These are phyloP conservation scores for Ailuropoda melanoleuca DNA, from an alignment of 2,113 vertebrate genomes.

Conservation along the genomic window DNA sequence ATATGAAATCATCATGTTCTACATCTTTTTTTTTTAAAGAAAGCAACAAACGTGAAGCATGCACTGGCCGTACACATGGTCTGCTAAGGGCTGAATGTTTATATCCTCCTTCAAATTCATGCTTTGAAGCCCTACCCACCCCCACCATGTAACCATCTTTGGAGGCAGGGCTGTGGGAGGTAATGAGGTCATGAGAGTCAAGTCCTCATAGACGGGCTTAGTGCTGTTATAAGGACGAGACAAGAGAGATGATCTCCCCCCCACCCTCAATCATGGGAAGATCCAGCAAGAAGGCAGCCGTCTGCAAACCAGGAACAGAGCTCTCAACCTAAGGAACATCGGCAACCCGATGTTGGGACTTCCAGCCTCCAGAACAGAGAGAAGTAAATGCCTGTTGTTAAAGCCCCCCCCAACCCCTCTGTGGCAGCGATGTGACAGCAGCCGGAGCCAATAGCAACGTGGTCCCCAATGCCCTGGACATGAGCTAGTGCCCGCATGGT, in stretches of 20 bases:
- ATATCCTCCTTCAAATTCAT: too few relatives aligned
- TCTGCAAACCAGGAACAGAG: neutral
- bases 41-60: accelerated
- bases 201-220: neutral
- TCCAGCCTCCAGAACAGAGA: neutral
- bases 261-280: neutral
- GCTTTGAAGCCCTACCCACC: neutral
- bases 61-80: accelerated
- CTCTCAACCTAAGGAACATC: neutral
- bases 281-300: neutral
- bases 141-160: too few relatives aligned
- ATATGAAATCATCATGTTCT: neutral
- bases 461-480: neutral
- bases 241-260: neutral
- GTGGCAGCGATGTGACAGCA: neutral
- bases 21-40: neutral
- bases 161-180: neutral
- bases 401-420: neutral
- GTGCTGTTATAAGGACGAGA: neutral
- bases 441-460: neutral
- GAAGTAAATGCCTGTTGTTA: neutral
- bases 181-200: neutral
- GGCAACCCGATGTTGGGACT: neutral
- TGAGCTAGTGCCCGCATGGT: accelerated
- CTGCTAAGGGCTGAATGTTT: neutral